Evolutionary conservation across 2,888 invertebrate genomes (phyloP).

Genomic region (Criorhina ranunculi): DNA sequence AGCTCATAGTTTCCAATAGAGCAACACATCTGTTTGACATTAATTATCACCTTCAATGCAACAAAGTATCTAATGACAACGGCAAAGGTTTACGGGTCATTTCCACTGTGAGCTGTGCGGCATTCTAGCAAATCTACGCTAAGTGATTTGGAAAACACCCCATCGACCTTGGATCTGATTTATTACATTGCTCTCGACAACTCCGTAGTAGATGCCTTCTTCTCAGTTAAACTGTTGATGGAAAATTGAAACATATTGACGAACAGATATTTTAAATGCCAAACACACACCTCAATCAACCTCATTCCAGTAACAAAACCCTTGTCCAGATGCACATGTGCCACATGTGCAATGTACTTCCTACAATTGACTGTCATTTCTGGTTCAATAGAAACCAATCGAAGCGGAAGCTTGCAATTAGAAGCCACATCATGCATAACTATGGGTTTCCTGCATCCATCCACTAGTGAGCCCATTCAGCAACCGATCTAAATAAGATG

Average conservation of each 20-base stretch:
- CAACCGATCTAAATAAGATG: constrained; percentile 45
- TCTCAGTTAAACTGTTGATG: background rate
- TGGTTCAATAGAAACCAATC: constrained; percentile 77
- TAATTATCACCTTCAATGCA: constrained; percentile 12
- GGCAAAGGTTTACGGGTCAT: background rate
- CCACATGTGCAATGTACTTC: constrained; percentile 37
- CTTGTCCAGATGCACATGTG: constrained; percentile 57
- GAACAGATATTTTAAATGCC: constrained; percentile 41
- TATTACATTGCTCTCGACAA: too few species aligned
- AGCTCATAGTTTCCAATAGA: too few species aligned
- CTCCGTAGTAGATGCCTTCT: too few species aligned
- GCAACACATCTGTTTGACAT: background rate
- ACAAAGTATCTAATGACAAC: background rate
- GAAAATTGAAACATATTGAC: background rate
- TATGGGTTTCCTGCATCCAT: constrained; percentile 67
- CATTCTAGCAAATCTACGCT: background rate
- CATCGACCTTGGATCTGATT: constrained; percentile 15
- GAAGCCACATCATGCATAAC: constrained; percentile 75
- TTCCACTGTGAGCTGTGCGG: constrained; percentile 5
- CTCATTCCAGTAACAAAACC: constrained; percentile 38
- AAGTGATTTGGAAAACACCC: constrained; percentile 6
- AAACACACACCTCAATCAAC: constrained; percentile 69
- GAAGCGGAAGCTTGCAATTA: constrained; percentile 76
- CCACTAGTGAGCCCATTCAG: background rate
- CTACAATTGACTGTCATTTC: constrained; percentile 66